Evolutionary conservation across 2,113 vertebrate species (phyloP), one percentile per base, ranked within the genome.

Genomic region (Nettapus auritus): DNA sequence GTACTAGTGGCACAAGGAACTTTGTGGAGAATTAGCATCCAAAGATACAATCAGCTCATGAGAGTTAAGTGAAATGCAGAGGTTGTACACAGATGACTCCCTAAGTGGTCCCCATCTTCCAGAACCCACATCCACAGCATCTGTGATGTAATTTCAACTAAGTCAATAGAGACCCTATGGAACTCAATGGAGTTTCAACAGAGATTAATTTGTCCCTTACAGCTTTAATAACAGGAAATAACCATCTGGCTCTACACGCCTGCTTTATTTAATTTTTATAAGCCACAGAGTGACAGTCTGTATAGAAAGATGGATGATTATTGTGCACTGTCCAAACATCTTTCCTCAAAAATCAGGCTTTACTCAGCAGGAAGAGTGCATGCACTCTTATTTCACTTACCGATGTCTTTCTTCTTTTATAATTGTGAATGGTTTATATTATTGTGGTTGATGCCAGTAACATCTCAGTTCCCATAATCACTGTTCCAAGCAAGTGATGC

Each of bases 221-320:
- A 95, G 34, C 56, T 93, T 91, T 91, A 94, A 89, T 69, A 91
- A 88, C 79, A 94, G 89, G 85, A 96, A 95, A 96, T 94, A 96
- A 59, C 68, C 76, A 88, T 73, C 74, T 86, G 85, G 71, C 46
- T 86, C 59, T 91, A 80, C 34, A 56, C 0, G 28, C 36, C 64
- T 70, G 46, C 46, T 89, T 95, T 94, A 93, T 91, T 91, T 88
- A 91, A 91, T 96, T 93, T 96, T 93, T 95, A 42, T 80, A 88
- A 85, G 85, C 68, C 71, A 83, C 36, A 93, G 40, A 82, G n/a
- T 74, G 67, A 63, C 63, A 83, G 34, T 38, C 82, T 75, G 78
- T 88, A 83, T 59, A 88, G 64, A 86, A 93, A 89, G 75, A 89
- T 5, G 15, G n/a, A 91, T 91, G 42, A 91, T 94, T 74, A 81